These are phyloP conservation scores for Ecliptopera silaceata DNA, from an alignment of 2,888 invertebrate species.

Conservation along the genomic window DNA sequence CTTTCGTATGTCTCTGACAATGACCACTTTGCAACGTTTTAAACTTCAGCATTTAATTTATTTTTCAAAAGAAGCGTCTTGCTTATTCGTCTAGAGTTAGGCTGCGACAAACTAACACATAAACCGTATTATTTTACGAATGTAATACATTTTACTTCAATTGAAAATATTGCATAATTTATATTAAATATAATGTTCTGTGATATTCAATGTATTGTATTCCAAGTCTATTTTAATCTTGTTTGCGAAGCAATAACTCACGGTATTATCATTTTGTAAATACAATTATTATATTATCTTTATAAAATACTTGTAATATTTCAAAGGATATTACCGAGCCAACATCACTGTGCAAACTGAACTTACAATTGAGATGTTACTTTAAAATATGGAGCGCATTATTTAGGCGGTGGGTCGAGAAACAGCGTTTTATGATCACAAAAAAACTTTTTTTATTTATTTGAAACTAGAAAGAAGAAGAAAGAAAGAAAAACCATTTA, in stretches of 20 bases:
- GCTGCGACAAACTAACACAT: too few species aligned
- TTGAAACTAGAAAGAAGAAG: too few species aligned
- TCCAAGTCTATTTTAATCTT: slow-evolving; percentile 39
- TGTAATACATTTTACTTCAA: too few species aligned
- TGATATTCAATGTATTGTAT: slow-evolving; percentile 16
- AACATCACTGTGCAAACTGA: slow-evolving; percentile 45
- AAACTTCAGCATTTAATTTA: too few species aligned
- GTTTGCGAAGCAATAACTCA: slow-evolving; percentile 71
- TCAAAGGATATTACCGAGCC: slow-evolving; percentile 66
- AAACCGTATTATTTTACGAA: too few species aligned
- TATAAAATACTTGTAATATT: slow-evolving; percentile 71
- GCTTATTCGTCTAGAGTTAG: too few species aligned
- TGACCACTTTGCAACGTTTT: too few species aligned
- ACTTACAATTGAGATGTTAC: slow-evolving; percentile 63
- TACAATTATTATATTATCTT: slow-evolving; percentile 57
- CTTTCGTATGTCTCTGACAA: too few species aligned
- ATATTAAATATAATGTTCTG: slow-evolving; percentile 8
- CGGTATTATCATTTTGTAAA: slow-evolving; percentile 62
- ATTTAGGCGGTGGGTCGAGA: slow-evolving; percentile 41
- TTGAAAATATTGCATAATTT: too few species aligned
- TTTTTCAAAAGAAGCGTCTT: too few species aligned
- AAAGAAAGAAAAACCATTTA: too few species aligned
- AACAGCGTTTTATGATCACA: slow-evolving; percentile 16
- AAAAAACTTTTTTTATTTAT: too few species aligned
- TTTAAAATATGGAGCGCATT: slow-evolving; percentile 60